Evolutionary conservation across 2,888 invertebrate species (phyloP).

Genomic region (Lycaena phlaeas): DNA sequence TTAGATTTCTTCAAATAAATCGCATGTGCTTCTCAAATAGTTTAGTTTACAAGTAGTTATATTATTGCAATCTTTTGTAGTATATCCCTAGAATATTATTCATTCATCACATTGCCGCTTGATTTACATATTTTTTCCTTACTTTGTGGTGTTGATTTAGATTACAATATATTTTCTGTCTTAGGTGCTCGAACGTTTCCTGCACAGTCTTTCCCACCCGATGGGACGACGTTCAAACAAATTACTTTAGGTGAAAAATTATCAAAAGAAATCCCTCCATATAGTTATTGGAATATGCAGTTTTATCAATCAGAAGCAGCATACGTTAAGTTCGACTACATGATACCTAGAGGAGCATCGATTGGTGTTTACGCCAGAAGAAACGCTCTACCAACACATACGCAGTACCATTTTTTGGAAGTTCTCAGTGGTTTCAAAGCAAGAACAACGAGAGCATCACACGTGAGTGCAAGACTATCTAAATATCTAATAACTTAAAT

Average conservation of each 20-base stretch:
- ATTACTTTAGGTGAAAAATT: conserved; percentile 90
- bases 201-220: conserved; percentile 92
- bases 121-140: conserved; percentile 15
- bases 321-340: conserved; percentile 95
- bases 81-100: not conserved
- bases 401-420: conserved; percentile 96
- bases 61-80: not conserved
- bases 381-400: conserved; percentile 95
- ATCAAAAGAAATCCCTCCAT: conserved; percentile 91
- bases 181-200: conserved; percentile 90
- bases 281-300: conserved; percentile 98
- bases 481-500: too few relatives aligned
- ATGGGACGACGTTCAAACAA: conserved; percentile 93
- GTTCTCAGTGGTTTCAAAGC: conserved; percentile 92
- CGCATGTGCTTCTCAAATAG: conserved; percentile 32
- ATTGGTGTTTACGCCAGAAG: conserved; percentile 96
- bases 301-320: conserved; percentile 95
- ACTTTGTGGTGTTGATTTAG: conserved; percentile 8
- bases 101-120: conserved; percentile 52
- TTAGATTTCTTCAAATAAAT: conserved; percentile 21
- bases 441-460: conserved; percentile 85
- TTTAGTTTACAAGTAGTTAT: not conserved
- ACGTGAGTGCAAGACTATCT: conserved; percentile 76
- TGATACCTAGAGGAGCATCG: conserved; percentile 91
- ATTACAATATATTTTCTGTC: conserved; percentile 23